phyloP scores from a whole-genome alignment of 2,113 vertebrate genomes.

The Lamprologus speciosus region DNA sequence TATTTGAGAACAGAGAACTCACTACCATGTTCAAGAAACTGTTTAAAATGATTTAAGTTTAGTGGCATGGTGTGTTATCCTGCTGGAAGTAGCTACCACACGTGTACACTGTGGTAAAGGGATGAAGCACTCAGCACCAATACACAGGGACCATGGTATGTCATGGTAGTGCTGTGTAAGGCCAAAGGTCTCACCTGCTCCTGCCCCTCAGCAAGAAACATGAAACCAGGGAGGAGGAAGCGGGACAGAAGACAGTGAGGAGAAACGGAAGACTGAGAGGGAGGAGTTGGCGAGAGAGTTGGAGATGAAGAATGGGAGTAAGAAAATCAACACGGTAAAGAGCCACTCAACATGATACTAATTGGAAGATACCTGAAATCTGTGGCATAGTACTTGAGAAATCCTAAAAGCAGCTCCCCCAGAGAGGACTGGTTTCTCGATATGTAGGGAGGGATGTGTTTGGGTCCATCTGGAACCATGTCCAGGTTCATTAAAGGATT shows the following conservation, averaged over 20 bases:
- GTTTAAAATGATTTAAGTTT: too few relatives aligned
- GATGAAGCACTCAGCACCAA: neutral
- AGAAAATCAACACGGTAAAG: neutral
- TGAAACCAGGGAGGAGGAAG: slow-evolving; percentile 60
- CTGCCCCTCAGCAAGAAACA: slow-evolving; percentile 64
- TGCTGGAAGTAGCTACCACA: too few relatives aligned
- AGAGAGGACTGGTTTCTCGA: slow-evolving; percentile 86
- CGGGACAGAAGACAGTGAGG: slow-evolving; percentile 2
- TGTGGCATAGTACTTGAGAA: slow-evolving; percentile 89
- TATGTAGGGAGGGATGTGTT: slow-evolving; percentile 76
- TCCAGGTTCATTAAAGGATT: slow-evolving; percentile 80
- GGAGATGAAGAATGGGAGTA: neutral
- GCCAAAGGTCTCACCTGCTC: slow-evolving; percentile 69
- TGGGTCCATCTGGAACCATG: slow-evolving; percentile 77
- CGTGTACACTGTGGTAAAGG: too few relatives aligned
- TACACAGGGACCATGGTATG: slow-evolving; percentile 18
- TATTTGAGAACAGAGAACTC: too few relatives aligned
- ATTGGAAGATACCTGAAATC: slow-evolving; percentile 84
- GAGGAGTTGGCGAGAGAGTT: neutral
- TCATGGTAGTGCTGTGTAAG: slow-evolving; percentile 36
- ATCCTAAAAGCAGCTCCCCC: slow-evolving; percentile 87
- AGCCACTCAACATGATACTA: neutral
- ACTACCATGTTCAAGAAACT: too few relatives aligned
- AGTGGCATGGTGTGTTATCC: rapidly evolving
- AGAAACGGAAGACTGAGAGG: neutral